Evolutionary conservation across 2,797 vertebrate genomes (phyloP).

Genomic region (Pelobates cultripes): DNA sequence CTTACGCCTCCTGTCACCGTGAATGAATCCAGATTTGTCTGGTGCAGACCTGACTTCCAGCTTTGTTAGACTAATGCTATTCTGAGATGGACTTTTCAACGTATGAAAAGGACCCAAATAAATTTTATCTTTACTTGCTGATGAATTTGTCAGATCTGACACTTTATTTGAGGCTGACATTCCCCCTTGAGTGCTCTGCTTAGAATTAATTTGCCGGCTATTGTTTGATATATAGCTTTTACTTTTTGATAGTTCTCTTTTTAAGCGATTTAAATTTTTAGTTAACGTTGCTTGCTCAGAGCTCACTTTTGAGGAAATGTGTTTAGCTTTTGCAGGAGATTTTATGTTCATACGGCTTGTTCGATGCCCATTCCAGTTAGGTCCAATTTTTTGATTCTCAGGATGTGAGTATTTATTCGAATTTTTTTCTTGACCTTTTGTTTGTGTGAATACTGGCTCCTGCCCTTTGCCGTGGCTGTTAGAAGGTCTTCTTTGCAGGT

Average conservation of each 20-base stretch:
- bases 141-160: neutral
- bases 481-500: conserved; percentile 56
- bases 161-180: neutral
- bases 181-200: neutral
- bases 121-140: conserved; percentile 56
- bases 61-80: conserved; percentile 71
- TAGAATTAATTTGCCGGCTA: neutral
- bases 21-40: conserved; percentile 50
- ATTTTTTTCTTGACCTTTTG: neutral
- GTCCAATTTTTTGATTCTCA: neutral
- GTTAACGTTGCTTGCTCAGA: neutral
- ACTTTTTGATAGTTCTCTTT: neutral
- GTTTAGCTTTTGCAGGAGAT: neutral
- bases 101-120: conserved; percentile 70
- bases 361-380: neutral
- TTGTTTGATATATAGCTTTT: neutral
- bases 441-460: neutral
- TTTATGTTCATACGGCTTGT: neutral
- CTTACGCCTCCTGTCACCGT: neutral
- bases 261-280: neutral
- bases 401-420: neutral
- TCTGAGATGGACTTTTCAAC: conserved; percentile 63
- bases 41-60: conserved; percentile 67
- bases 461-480: neutral
- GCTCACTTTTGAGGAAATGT: neutral